Evolutionary conservation across 1,140 invertebrate species (phyloP), one percentile per base, ranked within the genome.

Genomic region (Propsilocerus akamusi): DNA sequence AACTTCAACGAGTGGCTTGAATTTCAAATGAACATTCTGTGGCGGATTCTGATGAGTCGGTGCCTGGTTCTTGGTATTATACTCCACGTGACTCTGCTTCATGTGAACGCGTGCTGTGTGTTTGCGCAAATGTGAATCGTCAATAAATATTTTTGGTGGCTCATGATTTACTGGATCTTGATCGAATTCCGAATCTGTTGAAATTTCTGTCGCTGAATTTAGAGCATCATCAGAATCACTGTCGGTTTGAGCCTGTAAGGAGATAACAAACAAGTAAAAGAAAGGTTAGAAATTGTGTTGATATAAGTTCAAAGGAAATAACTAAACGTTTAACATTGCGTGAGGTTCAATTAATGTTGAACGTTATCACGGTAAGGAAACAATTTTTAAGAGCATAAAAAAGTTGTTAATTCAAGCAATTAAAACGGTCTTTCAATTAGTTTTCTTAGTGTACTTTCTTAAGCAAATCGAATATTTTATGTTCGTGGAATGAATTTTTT

Each of bases 131-230:
- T 65, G 63, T 48, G 63, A 58, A 52, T 65, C 63, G 55, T 82
- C 79, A 57, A 80, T 79, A 48, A 81, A 76, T 6, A 77, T 69
- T 53, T 79, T 81, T 34, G 75, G 67, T 5, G 75, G 76, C 57
- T 80, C 76, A 20, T 75, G 72, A 49, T 70, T 71, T 0, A 77
- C 76, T 7, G 81, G 80, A n/a, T 88, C 85, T 53, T 86, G 79
- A 49, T 86, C 86, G 58, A 91, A 91, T 63, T 92, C 87, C 4
- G 86, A 90, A 62, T 92, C 87, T 0, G 87, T 92, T 46, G 85
- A 87, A 52, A 92, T 88, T 71, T 90, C 87, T 1, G 86, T 91
- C 2, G 86, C 86, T 10, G 85, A 87, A 57, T 86, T 85, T 50
- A 81, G 77, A 53, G 79, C 76, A 57, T 78, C 76, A 55, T 77